Evolutionary conservation across 2,113 vertebrate genomes (phyloP).

Genomic region (Neodontobutis hainanensis): DNA sequence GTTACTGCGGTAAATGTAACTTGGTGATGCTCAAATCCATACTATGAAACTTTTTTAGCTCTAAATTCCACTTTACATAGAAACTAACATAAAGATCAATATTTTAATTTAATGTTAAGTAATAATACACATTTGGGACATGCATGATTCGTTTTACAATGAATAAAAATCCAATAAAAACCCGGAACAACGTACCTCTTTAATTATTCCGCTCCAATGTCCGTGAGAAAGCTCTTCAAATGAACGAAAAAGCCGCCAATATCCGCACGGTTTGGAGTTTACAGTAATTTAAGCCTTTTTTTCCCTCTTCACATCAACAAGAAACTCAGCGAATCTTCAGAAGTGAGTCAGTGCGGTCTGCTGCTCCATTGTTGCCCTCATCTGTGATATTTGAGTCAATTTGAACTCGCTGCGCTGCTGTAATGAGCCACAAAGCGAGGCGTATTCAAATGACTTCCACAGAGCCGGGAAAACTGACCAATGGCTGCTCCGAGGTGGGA

Average conservation of each 20-base stretch:
- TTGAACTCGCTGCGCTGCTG: conserved; percentile 39
- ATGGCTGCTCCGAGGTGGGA: conserved; percentile 44
- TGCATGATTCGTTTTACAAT: neutral
- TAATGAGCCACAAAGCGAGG: conserved; percentile 51
- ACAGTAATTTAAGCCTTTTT: neutral
- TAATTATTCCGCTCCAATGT: conserved; percentile 13
- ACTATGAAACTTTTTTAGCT: neutral
- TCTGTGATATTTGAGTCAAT: conserved; percentile 36
- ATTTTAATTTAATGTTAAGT: neutral
- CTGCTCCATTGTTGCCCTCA: conserved; percentile 47
- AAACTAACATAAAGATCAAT: neutral
- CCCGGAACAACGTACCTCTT: conserved; percentile 42
- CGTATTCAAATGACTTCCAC: conserved; percentile 73
- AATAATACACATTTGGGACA: neutral
- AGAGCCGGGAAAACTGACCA: conserved; percentile 73
- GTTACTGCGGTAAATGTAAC: too few species aligned
- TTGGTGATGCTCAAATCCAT: too few species aligned
- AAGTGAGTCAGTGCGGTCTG: conserved; percentile 7
- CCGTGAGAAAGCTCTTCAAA: conserved; percentile 10
- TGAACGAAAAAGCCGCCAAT: neutral
- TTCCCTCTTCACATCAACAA: neutral
- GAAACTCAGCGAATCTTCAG: conserved; percentile 25
- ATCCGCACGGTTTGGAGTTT: conserved; percentile 1
- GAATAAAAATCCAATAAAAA: neutral
- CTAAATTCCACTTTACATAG: neutral